Evolutionary conservation across 1,140 invertebrate genomes (phyloP), one percentile per base, ranked within the genome.

Genomic region (Drosophila sturtevanti): DNA sequence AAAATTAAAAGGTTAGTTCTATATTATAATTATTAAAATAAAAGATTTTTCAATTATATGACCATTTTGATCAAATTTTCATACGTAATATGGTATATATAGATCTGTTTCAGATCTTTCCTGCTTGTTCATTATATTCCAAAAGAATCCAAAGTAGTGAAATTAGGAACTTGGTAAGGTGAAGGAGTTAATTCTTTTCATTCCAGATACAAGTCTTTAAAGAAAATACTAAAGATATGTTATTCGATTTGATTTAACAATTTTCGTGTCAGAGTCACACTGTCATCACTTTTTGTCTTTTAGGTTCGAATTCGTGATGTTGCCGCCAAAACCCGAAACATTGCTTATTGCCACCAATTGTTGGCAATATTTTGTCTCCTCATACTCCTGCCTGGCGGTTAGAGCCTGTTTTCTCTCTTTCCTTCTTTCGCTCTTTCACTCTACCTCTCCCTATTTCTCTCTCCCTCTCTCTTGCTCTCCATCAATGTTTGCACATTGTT

Each of bases 311-410:
- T 35, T 24, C 51, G 31, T 59, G 27, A 18, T 41, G 31, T 18
- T 34, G 12, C 58, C 12, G 10, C 31, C 44, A 14, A 18, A 55
- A n/a, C 7, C 24, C 37, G 21, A 10, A 2, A 10, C 34, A 35
- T 35, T 37, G 27, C 41, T 52, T n/a, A 52, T 41, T 56, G 51
- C 51, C 68, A 31, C 18, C 34, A 59, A 78, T 70, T 87, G 72
- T 76, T 70, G 69, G 82, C 82, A 66, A 87, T 82, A 86, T 86
- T 86, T 87, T 76, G 67, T 52, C 70, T 62, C 68, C 60, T 81
- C 79, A 71, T 74, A 86, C 79, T 9, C 37, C 68, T 60, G 74
- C 35, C 60, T 11, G 56, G 61, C 56, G 56, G 52, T 69, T 27
- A 16, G 55, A 58, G 27, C 14, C 16, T 11, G 27, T 31, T 31